A percentile compares a stretch with the other conserved stretches of the same genome.
Conservation (phyloP, 2,113 vertebrate genomes). For the Apus apus region DNA sequence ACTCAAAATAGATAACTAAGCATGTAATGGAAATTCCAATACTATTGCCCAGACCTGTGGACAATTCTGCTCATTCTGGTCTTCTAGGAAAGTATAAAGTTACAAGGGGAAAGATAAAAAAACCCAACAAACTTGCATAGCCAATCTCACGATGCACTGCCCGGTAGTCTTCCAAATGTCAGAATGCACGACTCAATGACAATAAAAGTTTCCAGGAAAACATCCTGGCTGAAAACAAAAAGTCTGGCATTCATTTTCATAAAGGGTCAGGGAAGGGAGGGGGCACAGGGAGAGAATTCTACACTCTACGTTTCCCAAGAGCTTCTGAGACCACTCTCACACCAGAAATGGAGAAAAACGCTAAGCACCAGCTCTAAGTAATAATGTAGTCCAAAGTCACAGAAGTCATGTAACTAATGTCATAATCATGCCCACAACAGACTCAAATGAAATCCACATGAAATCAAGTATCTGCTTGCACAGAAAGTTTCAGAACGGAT, state of each 20-base stretch:
- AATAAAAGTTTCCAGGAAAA: slow-evolving; percentile 47
- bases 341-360: neutral
- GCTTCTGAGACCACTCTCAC: neutral
- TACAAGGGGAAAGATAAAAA: neutral
- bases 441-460: neutral
- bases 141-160: neutral
- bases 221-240: neutral
- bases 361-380: neutral
- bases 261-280: neutral
- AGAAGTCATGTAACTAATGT: neutral
- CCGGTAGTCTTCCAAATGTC: slow-evolving; percentile 58
- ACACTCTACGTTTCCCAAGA: neutral
- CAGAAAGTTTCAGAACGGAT: neutral
- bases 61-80: neutral
- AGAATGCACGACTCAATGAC: slow-evolving; percentile 38
- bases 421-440: neutral
- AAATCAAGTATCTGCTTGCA: neutral
- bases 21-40: neutral
- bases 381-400: neutral
- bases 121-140: neutral
- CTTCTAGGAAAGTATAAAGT: slow-evolving; percentile 4
- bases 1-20: neutral
- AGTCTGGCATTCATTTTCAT: neutral
- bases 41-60: neutral
- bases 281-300: neutral